A percentile compares a stretch with the other conserved stretches of the same genome.
Conservation (phyloP, 2,888 invertebrate genomes). For the Amiota communis region DNA sequence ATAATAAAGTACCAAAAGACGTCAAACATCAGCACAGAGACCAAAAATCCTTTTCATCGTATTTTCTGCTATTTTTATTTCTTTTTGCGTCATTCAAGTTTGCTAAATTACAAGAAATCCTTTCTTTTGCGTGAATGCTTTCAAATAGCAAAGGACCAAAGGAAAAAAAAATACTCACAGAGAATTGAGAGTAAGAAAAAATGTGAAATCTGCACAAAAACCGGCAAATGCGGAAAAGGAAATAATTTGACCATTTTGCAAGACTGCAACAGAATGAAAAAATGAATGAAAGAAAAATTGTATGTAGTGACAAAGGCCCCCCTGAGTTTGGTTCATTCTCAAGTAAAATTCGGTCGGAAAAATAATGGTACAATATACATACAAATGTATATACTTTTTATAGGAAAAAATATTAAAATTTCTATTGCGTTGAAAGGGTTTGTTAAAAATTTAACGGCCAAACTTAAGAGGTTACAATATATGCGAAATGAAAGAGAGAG, state of each 20-base stretch:
- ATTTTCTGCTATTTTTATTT: constrained; percentile 6
- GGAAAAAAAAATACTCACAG: constrained; percentile 29
- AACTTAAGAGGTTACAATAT: too few relatives aligned
- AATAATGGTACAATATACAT: too few relatives aligned
- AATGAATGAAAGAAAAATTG: constrained; percentile 40
- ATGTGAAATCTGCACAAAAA: constrained; percentile 31
- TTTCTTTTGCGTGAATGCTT: constrained; percentile 70
- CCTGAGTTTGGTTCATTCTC: background rate
- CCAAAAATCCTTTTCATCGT: constrained; percentile 62
- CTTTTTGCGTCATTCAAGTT: constrained; percentile 49
- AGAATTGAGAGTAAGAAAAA: constrained; percentile 27
- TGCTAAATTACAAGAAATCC: constrained; percentile 70
- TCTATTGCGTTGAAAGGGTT: too few relatives aligned
- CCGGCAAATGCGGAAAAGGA: constrained; percentile 56
- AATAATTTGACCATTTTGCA: constrained; percentile 64
- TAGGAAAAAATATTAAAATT: too few relatives aligned
- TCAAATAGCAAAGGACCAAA: constrained; percentile 41
- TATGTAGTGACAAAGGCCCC: background rate
- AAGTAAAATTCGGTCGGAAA: too few relatives aligned
- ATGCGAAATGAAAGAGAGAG: too few relatives aligned
- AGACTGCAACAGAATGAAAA: constrained; percentile 52
- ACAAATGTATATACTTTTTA: too few relatives aligned
- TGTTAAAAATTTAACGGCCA: too few relatives aligned
- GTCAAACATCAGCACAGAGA: constrained; percentile 57
- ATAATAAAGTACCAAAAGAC: constrained; percentile 64